phyloP scores from a whole-genome alignment of 2,113 vertebrate species.

The Madoqua kirkii region DNA sequence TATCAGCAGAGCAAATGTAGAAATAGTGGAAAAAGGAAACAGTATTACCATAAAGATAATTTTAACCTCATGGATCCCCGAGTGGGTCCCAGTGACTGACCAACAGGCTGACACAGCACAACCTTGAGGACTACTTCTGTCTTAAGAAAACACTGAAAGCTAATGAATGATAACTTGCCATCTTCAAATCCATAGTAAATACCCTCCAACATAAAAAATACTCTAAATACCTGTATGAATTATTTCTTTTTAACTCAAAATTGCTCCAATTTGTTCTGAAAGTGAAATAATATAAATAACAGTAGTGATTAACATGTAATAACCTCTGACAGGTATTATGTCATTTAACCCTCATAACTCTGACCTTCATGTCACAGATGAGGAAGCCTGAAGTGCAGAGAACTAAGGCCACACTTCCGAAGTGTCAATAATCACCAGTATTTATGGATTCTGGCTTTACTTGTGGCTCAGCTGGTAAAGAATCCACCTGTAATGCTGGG shows the following conservation, averaged over 20 bases:
- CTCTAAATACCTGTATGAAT: not conserved
- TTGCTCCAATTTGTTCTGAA: not conserved
- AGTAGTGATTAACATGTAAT: constrained; percentile 7
- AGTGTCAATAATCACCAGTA: not conserved
- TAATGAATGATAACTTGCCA: not conserved
- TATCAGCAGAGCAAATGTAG: not conserved
- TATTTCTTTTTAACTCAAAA: constrained; percentile 36
- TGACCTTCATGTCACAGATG: not conserved
- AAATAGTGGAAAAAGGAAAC: not conserved
- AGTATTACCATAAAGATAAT: not conserved
- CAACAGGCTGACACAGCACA: not conserved
- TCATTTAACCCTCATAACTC: not conserved
- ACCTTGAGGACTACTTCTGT: not conserved
- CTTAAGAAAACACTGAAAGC: constrained; percentile 17
- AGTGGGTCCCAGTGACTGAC: not conserved
- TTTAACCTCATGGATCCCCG: not conserved
- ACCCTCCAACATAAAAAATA: not conserved
- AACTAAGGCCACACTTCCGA: not conserved
- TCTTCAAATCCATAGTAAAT: constrained; percentile 12
- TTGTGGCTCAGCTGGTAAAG: not conserved
- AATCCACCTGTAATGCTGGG: not conserved
- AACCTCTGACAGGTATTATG: not conserved
- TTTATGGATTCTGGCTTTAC: not conserved
- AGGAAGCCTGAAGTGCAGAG: not conserved
- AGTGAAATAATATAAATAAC: not conserved